Base-by-base conservation (phyloP, 2,888 invertebrate genomes). In the Amiota mariae region DNA sequence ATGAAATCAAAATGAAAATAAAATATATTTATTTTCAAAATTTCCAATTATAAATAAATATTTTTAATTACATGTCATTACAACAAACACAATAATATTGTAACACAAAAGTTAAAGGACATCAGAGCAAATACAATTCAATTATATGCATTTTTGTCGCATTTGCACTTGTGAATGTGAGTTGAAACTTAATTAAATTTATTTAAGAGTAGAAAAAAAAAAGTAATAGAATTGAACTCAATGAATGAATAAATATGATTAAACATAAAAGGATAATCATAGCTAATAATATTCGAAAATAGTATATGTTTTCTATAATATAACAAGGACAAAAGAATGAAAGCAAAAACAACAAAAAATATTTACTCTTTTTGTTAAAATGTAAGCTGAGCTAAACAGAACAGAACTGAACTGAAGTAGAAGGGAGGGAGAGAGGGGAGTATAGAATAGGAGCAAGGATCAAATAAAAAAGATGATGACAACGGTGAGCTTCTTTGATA, bases 111-210 rank as follows among this genome's bases (percentile, higher is more conserved):
- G 15, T 66, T 47, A 66, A 24, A 36, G 36, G 36, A 36, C 36
- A 36, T 36, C 36, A 36, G 8, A 6, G 36, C 36, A 24, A n/a
- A 63, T 24, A 36, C 49, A 18, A 48, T 18, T 18, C 49, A 48
- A 11, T 12, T 18, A 66, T 66, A 49, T 48, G 0, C 49, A 20
- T 18, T 48, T 48, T 15, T 48, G 36, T 64, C 36, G 48, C 48
- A 46, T 46, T 47, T 66, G 66, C 18, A 15, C 66, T 49, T 36
- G 36, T 36, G 36, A 2, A 36, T 36, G 36, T 6, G 36, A 36
- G 36, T 36, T 66, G 66, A 66, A 66, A 49, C 49, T 47, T 66
- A 66, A 66, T 66, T 66, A 66, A 66, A 66, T 48, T 18, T 66
- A 59, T 54, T 54, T 36, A 36, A 36, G 36, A 36, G 36, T 2